Evolutionary conservation across 2,797 vertebrate species (phyloP), one percentile per base, ranked within the genome.

Genomic region (Tauraco hartlaubi): DNA sequence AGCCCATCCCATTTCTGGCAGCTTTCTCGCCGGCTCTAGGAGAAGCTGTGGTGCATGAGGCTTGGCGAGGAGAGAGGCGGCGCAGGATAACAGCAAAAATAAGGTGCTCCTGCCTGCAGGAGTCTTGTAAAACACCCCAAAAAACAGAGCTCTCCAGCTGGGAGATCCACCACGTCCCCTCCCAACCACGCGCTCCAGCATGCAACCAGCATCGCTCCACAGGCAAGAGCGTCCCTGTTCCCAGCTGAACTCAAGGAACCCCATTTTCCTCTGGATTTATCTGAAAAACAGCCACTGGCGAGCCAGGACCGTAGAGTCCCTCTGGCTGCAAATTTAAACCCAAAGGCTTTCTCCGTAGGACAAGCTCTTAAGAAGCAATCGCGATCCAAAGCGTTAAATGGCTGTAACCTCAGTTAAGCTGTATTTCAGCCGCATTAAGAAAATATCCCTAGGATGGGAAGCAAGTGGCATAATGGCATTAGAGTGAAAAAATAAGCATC

Each of bases 391-490:
- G 79, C 51, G 9, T 68, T 94, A 78, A 94, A 90, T 9, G 81
- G 85, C 94, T 95, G 85, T 91, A 86, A 88, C 94, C 92, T 91
- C 94, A 4, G 86, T 1, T 94, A 96, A 96, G 95, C 95, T 61
- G 86, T 12, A 72, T 90, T 94, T 96, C 89, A 97, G 94, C 81
- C 66, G 81, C 87, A 95, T 95, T 93, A 94, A 91, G 91, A 46
- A 96, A 94, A 97, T 88, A 96, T 94, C 95, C 94, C 82, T 29
- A 37, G 58, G 85, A 95, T 35, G 82, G 95, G 59, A 94, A 84
- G 95, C 88, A 76, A 95, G 93, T 67, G 94, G 83, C 88, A 94
- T 92, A 96, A 96, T 92, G 95, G 91, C 89, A 96, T 94, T 96
- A 95, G 63, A 92, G 39, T 11, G 68, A 21, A 91, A 90, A 94